These are phyloP conservation scores for Protobothrops mucrosquamatus DNA, from an alignment of 2,113 vertebrate genomes.

Conservation along the genomic window DNA sequence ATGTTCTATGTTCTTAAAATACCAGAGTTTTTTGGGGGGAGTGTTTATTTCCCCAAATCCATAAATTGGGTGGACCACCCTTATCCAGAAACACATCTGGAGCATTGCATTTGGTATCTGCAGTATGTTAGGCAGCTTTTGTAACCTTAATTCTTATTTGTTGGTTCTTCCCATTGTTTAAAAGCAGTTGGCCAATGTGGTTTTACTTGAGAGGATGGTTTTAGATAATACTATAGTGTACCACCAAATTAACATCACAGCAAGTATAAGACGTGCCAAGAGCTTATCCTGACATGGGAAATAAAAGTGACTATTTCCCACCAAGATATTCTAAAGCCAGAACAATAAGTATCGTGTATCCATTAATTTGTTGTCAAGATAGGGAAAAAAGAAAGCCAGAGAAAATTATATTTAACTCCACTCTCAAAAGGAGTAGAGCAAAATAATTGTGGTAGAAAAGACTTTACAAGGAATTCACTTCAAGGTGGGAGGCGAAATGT, in stretches of 20 bases:
- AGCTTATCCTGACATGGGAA: neutral
- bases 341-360: neutral
- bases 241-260: neutral
- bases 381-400: neutral
- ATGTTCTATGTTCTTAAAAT: neutral
- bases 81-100: neutral
- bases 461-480: too few relatives aligned
- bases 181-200: neutral
- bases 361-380: neutral
- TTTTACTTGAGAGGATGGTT: too few relatives aligned
- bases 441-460: neutral
- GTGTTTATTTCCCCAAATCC: neutral
- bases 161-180: neutral
- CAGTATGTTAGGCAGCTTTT: neutral
- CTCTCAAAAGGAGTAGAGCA: neutral
- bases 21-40: neutral
- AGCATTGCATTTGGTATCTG: neutral
- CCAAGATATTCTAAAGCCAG: neutral
- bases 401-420: neutral
- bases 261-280: neutral
- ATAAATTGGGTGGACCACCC: neutral
- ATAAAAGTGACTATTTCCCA: neutral
- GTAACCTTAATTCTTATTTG: neutral
- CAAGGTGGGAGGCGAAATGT: neutral
- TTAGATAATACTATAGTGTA: neutral